These are phyloP conservation scores for Eupithecia tripunctaria DNA, from an alignment of 2,888 invertebrate species.

Conservation along the genomic window DNA sequence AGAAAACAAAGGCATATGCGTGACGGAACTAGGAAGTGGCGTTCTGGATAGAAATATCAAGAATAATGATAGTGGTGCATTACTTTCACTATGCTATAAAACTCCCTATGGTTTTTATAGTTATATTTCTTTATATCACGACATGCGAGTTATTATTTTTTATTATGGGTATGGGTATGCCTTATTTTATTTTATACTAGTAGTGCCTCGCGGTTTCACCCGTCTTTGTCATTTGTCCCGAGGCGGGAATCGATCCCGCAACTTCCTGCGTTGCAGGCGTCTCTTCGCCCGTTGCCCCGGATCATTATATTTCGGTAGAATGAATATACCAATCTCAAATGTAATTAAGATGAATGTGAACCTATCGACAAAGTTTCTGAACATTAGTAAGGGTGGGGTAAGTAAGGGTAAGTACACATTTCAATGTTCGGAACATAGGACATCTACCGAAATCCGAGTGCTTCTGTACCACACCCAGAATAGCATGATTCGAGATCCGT, in stretches of 20 bases:
- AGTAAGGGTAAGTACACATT: too few species aligned
- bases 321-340: too few species aligned
- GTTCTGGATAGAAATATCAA: neutral
- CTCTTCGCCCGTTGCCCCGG: too few species aligned
- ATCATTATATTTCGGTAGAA: neutral
- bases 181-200: neutral
- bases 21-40: slow-evolving; percentile 5
- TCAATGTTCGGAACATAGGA: neutral
- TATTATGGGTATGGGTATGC: neutral
- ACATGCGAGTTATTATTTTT: neutral
- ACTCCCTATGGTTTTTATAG: neutral
- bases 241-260: too few species aligned
- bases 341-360: neutral
- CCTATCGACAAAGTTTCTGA: neutral
- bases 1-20: neutral
- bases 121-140: neutral
- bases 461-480: neutral
- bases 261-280: too few species aligned
- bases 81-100: slow-evolving; percentile 6
- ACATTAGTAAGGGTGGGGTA: neutral
- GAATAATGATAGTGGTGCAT: neutral
- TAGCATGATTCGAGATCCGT: neutral
- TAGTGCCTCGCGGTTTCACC: too few species aligned
- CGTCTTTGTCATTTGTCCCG: too few species aligned
- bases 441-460: neutral